A percentile compares a stretch with the other conserved stretches of the same genome.
These are phyloP conservation scores for Pseudomugil gertrudae DNA, from an alignment of 2,797 vertebrate genomes.

Conservation along the genomic window DNA sequence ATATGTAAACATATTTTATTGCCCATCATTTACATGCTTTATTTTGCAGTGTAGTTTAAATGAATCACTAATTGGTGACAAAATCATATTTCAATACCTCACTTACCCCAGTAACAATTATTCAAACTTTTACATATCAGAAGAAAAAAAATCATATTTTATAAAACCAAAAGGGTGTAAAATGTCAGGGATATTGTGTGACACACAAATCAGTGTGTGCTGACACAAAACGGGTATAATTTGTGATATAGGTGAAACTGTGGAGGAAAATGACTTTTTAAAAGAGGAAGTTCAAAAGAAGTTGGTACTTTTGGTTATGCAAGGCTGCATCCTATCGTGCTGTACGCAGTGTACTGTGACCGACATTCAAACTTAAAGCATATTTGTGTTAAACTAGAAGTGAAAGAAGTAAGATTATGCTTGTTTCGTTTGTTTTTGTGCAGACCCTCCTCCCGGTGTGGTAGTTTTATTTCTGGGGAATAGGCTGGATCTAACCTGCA, in stretches of 20 bases:
- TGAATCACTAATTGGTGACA: no score
- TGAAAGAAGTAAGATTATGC: not conserved
- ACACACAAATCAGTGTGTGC: constrained; percentile 19
- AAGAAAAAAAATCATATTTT: no score
- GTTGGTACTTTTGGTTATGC: constrained; percentile 42
- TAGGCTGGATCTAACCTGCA: constrained; percentile 71
- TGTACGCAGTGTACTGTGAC: constrained; percentile 2
- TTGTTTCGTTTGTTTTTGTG: constrained; percentile 23
- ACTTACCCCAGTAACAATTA: not conserved
- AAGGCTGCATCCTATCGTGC: constrained; percentile 32
- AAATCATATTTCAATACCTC: no score
- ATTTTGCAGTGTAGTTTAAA: no score
- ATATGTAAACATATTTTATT: no score
- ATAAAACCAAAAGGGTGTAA: not conserved
- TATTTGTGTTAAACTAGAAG: not conserved
- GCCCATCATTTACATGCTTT: no score
- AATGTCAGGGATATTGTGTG: not conserved
- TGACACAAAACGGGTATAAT: not conserved
- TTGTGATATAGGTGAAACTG: constrained; percentile 16
- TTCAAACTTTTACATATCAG: not conserved
- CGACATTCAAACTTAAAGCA: constrained; percentile 3
- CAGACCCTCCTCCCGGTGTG: constrained; percentile 71
- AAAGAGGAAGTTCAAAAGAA: constrained; percentile 62
- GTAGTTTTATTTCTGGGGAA: constrained; percentile 67
- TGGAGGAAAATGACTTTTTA: constrained; percentile 2